phyloP scores from a whole-genome alignment of 2,113 vertebrate species.

The Zootoca vivipara region DNA sequence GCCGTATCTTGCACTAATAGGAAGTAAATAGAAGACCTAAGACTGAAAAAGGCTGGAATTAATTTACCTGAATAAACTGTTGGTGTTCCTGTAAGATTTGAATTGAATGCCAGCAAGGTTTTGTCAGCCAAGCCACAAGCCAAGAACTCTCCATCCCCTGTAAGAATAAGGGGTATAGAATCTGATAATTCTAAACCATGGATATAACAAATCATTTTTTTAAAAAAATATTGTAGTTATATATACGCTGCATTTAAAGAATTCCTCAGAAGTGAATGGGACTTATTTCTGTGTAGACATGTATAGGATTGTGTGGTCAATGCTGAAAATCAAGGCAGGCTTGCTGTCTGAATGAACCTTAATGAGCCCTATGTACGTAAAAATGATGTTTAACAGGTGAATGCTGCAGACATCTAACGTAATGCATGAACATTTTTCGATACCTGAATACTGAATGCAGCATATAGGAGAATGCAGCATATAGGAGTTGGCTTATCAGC shows the following conservation, averaged over 20 bases:
- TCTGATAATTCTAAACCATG: slow-evolving; percentile 1
- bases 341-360: not conserved
- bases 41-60: not conserved
- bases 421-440: not conserved
- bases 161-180: slow-evolving; percentile 21
- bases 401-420: not conserved
- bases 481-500: slow-evolving; percentile 67
- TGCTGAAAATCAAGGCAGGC: not conserved
- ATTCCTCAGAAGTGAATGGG: not conserved
- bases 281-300: not conserved
- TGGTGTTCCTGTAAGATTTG: slow-evolving; percentile 71
- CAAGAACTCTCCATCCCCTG: slow-evolving; percentile 85
- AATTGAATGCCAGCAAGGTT: slow-evolving; percentile 77
- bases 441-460: slow-evolving; percentile 86
- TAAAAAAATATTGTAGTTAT: not conserved
- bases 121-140: slow-evolving; percentile 86
- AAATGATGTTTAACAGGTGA: not conserved
- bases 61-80: slow-evolving; percentile 83
- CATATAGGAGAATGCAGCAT: slow-evolving; percentile 69
- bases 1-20: not conserved
- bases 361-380: not conserved
- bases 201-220: not conserved
- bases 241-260: not conserved
- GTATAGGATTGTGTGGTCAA: not conserved
- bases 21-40: not conserved